Evolutionary conservation across 2,888 invertebrate genomes (phyloP), one percentile per base, ranked within the genome.

Genomic region (Ormyrus pomaceus): DNA sequence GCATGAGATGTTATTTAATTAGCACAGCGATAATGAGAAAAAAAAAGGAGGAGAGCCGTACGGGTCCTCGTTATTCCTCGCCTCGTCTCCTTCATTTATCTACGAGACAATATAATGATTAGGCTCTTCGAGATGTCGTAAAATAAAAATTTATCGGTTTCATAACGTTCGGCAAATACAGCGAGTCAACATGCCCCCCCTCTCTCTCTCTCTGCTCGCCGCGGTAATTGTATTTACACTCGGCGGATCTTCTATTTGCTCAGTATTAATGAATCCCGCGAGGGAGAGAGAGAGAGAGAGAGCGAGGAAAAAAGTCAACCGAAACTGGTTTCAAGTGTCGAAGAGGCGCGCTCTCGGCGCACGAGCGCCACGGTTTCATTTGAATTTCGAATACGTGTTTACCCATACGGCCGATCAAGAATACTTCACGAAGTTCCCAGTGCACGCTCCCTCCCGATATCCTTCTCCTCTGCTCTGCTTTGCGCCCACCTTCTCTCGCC

Each of bases 141-240:
- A 48, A 53, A 48, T 65, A 76, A 70, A 48, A 64, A 69, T 64
- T 64, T 55, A 70, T 70, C 50, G 64, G 6, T 77, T 77, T 64
- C 62, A 62, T 50, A 56, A 70, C 55, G 70, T 34, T 69, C 48
- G 11, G 64, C 56, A 77, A 77, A 77, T 61, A 77, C 56, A 69
- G 55, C 46, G 70, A 75, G 79, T 79, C 79, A 65, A 79, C 75
- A 79, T 74, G 48, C 74, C 65, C 34, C 2, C 19, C 1, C 19
- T 2, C 19, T 19, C 19, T 34, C 34, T 4, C 34, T 34, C 34
- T 34, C 34, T 34, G 34, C 34, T 34, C 34, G 1, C 34, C 70
- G n/a, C 13, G 66, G 75, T 80, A 78, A 81, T 81, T 81, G 81
- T 81, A 75, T 81, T 81, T 81, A 78, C 81, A 75, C 77, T 69